A percentile compares a stretch with the other conserved stretches of the same genome.
Conservation (phyloP, 2,888 invertebrate genomes). For the Megaustenia siamemsis region DNA sequence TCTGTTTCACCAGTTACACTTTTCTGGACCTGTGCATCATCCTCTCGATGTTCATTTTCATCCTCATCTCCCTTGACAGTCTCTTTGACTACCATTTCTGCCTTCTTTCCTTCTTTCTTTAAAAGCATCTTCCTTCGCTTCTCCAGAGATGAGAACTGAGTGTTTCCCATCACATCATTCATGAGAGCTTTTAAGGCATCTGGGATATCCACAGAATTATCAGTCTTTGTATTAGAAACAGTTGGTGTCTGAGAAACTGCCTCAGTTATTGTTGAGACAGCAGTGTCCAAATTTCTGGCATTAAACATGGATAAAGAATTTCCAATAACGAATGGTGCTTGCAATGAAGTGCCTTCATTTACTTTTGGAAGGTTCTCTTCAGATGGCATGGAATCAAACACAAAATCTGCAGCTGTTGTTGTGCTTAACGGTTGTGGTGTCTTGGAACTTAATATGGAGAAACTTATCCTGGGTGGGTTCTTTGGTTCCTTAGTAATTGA, state of each 20-base stretch:
- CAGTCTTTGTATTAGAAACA: neutral
- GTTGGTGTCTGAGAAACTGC: too few relatives aligned
- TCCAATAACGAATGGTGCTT: too few relatives aligned
- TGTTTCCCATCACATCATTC: conserved; percentile 60
- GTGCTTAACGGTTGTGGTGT: conserved; percentile 53
- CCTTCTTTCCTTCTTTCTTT: conserved; percentile 49
- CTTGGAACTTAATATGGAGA: neutral
- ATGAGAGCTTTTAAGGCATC: conserved; percentile 60
- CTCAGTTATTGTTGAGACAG: too few relatives aligned
- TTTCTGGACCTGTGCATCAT: conserved; percentile 26
- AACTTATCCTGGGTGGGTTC: neutral
- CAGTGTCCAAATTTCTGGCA: too few relatives aligned
- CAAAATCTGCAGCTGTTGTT: conserved; percentile 49
- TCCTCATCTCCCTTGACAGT: neutral
- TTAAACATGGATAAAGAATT: too few relatives aligned
- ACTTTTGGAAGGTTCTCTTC: too few relatives aligned
- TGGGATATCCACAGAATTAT: conserved; percentile 49
- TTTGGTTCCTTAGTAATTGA: neutral
- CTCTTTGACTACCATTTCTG: conserved; percentile 2
- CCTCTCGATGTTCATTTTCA: conserved; percentile 2
- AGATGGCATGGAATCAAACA: too few relatives aligned
- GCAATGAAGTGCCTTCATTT: too few relatives aligned
- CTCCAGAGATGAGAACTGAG: conserved; percentile 48
- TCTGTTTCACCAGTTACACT: neutral
- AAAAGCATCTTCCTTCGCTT: conserved; percentile 53